Evolutionary conservation across 1,140 invertebrate genomes (phyloP), one percentile per base, ranked within the genome.

Genomic region (Aethina tumida): DNA sequence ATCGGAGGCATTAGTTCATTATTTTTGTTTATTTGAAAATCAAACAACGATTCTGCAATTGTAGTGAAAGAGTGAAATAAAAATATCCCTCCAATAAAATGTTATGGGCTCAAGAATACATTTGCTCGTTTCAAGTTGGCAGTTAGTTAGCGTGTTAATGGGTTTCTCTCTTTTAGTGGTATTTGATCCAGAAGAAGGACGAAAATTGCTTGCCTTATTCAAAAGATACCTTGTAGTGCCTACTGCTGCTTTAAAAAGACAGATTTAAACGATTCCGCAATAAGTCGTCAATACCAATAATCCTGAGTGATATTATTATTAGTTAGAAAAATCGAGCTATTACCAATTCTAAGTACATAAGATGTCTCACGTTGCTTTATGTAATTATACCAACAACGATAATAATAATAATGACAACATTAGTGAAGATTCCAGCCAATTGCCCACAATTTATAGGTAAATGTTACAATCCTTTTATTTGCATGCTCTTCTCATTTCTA

Each of bases 391-490:
- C 53, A 66, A 63, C 60, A 75, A 75, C 62, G 71, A 75, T 62
- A 73, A 67, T 60, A 78, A 77, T 60, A 78, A 77, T 62, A 74
- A 77, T 41, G 79, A 81, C 63, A 80, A 77, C 59, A 75, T 74
- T 56, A 83, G 79, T 70, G 79, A 84, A 56, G 80, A 83, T 66
- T 81, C 79, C 58, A 82, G 78, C 65, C 71, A 77, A 61, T 77
- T 81, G 63, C 76, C 76, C 37, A 83, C 81, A 43, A 84, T 84
- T 67, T 84, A 84, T 74, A 78, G 81, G 81, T 84, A 59, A 58
- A 50, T 55, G 50, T 47, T 48, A 32, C 39, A 27, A 24, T 22
- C 13, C 33, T 30, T 27, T 4, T 29, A 38, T 18, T 33, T 17
- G 16, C 7, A 29, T n/a, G 5, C 7, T 7, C n/a, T 9, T 16